These are phyloP conservation scores for Ectobius pallidus DNA, from an alignment of 2,888 invertebrate genomes.

Conservation along the genomic window DNA sequence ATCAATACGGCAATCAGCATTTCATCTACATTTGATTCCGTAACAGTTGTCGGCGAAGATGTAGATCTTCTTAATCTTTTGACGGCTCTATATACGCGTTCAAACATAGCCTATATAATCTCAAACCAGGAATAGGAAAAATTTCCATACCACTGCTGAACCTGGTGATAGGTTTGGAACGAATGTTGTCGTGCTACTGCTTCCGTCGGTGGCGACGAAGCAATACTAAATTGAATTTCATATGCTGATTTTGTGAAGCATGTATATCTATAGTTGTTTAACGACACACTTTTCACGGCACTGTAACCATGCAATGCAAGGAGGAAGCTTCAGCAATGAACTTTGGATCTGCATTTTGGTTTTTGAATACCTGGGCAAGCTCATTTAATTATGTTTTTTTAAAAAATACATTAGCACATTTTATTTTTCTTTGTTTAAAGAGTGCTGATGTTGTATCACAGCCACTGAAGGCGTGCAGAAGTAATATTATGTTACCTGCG, in stretches of 20 bases:
- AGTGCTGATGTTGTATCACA: slow-evolving; percentile 44
- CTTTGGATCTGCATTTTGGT: slow-evolving; percentile 19
- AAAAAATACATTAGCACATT: slow-evolving; percentile 43
- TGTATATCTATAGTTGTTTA: slow-evolving; percentile 41
- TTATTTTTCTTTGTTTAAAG: slow-evolving; percentile 46
- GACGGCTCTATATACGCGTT: too few species aligned
- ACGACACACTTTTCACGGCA: slow-evolving; percentile 37
- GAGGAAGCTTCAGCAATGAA: slow-evolving; percentile 44
- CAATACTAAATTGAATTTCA: too few species aligned
- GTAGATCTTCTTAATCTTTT: too few species aligned
- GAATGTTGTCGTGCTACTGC: slow-evolving; percentile 45
- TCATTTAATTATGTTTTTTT: slow-evolving; percentile 44
- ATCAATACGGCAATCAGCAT: too few species aligned
- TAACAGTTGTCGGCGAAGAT: too few species aligned
- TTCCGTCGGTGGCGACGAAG: too few species aligned
- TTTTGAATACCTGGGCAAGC: slow-evolving; percentile 43
- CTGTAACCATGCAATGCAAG: slow-evolving; percentile 38
- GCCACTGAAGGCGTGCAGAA: slow-evolving; percentile 44
- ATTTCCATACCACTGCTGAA: slow-evolving; percentile 42
- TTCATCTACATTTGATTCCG: too few species aligned
- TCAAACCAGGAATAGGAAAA: too few species aligned
- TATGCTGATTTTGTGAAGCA: too few species aligned
- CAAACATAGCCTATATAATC: too few species aligned
- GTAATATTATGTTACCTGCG: slow-evolving; percentile 46
- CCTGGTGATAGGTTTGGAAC: slow-evolving; percentile 44